These are phyloP conservation scores for Serinus canaria DNA, from an alignment of 2,113 vertebrate species.

Conservation along the genomic window DNA sequence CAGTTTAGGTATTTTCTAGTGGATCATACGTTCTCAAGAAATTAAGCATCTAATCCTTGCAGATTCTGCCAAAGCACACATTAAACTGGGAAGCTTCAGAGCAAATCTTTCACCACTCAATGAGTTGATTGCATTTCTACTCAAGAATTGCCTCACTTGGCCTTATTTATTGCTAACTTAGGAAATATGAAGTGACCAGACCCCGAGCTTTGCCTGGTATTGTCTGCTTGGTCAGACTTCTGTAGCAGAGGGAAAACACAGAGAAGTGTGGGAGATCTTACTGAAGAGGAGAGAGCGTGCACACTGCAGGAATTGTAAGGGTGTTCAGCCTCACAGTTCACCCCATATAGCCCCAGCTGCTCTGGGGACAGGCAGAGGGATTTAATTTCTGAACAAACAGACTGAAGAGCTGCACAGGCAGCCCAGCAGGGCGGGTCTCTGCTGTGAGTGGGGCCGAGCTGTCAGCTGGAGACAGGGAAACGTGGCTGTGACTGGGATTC, in stretches of 20 bases:
- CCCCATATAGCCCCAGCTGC: background rate
- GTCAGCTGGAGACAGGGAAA: background rate
- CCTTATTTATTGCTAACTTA: background rate
- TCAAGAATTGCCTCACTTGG: background rate
- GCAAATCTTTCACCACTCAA: background rate
- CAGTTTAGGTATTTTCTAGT: background rate
- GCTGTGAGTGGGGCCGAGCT: background rate
- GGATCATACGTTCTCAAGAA: background rate
- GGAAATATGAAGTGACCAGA: background rate
- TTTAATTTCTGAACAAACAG: background rate
- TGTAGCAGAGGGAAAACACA: background rate
- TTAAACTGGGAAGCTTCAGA: slow-evolving; percentile 22
- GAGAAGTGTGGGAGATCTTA: background rate
- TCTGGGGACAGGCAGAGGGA: background rate
- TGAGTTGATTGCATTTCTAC: background rate
- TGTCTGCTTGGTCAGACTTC: background rate
- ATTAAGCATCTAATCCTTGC: background rate
- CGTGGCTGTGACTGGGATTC: background rate
- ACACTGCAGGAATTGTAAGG: background rate
- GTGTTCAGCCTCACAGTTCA: background rate
- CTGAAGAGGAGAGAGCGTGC: background rate
- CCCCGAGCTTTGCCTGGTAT: background rate
- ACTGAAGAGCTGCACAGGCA: background rate
- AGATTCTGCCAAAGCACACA: slow-evolving; percentile 31
- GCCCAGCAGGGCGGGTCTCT: background rate